A percentile compares a stretch with the other conserved stretches of the same genome.
Evolutionary conservation across 2,113 vertebrate species (phyloP).

Genomic region (Pteruthius melanotis): DNA sequence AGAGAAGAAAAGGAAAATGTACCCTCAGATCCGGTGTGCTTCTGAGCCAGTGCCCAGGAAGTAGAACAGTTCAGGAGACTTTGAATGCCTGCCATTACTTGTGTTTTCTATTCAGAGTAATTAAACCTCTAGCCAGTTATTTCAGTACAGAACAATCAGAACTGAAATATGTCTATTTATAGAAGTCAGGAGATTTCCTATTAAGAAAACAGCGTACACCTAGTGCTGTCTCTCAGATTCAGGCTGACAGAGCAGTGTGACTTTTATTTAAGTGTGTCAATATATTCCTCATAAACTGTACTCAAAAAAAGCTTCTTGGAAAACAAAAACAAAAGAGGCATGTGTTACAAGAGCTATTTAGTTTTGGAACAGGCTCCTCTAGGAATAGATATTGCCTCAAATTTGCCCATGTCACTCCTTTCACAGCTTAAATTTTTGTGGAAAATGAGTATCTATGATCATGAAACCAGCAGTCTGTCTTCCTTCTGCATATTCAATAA

Average conservation of each 20-base stretch:
- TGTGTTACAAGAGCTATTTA: not conserved
- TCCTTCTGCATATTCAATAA: not conserved
- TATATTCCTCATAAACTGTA: not conserved
- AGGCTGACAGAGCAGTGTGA: not conserved
- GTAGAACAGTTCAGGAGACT: not conserved
- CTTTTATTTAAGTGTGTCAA: not conserved
- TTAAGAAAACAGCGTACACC: not conserved
- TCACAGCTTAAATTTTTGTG: not conserved
- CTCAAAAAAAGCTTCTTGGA: not conserved
- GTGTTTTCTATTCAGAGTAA: slow-evolving; percentile 7
- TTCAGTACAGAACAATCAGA: slow-evolving; percentile 60
- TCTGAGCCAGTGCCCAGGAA: not conserved
- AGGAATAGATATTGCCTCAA: not conserved
- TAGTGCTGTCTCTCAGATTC: not conserved
- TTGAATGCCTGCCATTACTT: slow-evolving; percentile 31
- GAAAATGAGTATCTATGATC: not conserved
- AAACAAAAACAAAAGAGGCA: not conserved
- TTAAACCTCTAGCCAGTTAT: slow-evolving; percentile 23
- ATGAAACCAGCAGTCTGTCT: not conserved
- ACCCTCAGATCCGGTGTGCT: not conserved
- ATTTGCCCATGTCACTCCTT: not conserved
- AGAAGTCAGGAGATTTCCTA: slow-evolving; percentile 17
- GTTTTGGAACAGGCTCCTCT: not conserved
- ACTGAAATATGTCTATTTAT: slow-evolving; percentile 47
- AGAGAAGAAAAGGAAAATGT: not conserved